A percentile compares a stretch with the other conserved stretches of the same genome.
Evolutionary conservation across 2,888 invertebrate species (phyloP).

Genomic region (Empis livida): DNA sequence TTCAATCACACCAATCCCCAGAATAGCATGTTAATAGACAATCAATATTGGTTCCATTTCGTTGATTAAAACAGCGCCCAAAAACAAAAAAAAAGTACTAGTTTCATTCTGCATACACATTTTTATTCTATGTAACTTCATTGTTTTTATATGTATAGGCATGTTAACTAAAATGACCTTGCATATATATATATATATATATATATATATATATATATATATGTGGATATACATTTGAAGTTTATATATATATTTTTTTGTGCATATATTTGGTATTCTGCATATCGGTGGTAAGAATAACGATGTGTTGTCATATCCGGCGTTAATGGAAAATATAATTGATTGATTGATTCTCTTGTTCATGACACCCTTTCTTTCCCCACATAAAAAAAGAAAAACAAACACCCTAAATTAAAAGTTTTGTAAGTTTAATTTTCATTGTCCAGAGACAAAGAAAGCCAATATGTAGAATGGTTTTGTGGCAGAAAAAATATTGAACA

Average conservation of each 20-base stretch:
- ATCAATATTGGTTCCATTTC: constrained; percentile 21
- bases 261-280: too few relatives aligned
- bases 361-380: constrained; percentile 2
- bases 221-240: too few relatives aligned
- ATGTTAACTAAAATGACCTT: too few relatives aligned
- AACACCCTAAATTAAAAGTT: neutral
- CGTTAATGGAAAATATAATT: constrained; percentile 22
- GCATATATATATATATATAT: too few relatives aligned
- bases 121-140: too few relatives aligned
- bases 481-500: too few relatives aligned
- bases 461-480: too few relatives aligned
- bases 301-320: constrained; percentile 21
- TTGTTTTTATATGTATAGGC: too few relatives aligned
- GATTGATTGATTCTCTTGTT: constrained; percentile 18
- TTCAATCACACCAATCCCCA: neutral
- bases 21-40: constrained; percentile 20
- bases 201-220: too few relatives aligned
- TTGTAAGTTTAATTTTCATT: neutral
- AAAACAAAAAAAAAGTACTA: constrained; percentile 5
- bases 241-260: too few relatives aligned
- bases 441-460: neutral
- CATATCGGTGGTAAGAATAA: constrained; percentile 2
- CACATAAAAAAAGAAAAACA: neutral
- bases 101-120: constrained; percentile 3
- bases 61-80: constrained; percentile 18